These are phyloP conservation scores for Clarias batrachus DNA, from an alignment of 2,113 vertebrate genomes.

Conservation along the genomic window DNA sequence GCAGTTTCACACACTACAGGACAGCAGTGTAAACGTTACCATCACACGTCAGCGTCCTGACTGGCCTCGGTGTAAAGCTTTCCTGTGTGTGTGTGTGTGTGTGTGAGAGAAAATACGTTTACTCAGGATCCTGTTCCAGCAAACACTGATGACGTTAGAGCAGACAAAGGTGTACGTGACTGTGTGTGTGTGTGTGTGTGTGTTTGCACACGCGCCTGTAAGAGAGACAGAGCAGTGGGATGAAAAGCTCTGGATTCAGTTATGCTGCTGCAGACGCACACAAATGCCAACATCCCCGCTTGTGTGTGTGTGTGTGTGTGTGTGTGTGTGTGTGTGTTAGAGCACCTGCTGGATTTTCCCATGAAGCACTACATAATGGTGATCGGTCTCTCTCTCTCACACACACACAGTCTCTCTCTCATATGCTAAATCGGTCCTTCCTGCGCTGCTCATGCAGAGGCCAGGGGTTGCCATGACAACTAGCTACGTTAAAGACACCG, in stretches of 20 bases:
- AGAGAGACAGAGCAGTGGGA: background rate
- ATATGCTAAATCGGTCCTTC: background rate
- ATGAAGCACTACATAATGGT: background rate
- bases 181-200: background rate
- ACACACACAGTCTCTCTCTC: background rate
- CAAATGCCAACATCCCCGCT: background rate
- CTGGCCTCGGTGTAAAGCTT: background rate
- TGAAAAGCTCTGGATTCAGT: background rate
- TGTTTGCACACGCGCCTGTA: too few species aligned
- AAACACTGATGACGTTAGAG: slow-evolving; percentile 13
- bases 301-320: background rate
- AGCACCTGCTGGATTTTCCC: slow-evolving; percentile 6
- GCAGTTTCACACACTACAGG: background rate
- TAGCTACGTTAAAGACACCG: slow-evolving; percentile 7
- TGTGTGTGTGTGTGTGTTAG: background rate
- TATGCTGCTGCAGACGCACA: background rate
- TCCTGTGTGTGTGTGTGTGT: background rate
- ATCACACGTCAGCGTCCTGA: background rate
- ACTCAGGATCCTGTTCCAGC: slow-evolving; percentile 2
- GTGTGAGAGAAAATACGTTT: background rate
- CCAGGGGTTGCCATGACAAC: slow-evolving; percentile 38
- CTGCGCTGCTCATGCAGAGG: slow-evolving; percentile 6
- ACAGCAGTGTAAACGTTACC: background rate
- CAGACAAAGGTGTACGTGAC: background rate
- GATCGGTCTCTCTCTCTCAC: background rate